Base-by-base conservation (phyloP, 2,797 vertebrate genomes). In the Percopsis omiscomaycus region DNA sequence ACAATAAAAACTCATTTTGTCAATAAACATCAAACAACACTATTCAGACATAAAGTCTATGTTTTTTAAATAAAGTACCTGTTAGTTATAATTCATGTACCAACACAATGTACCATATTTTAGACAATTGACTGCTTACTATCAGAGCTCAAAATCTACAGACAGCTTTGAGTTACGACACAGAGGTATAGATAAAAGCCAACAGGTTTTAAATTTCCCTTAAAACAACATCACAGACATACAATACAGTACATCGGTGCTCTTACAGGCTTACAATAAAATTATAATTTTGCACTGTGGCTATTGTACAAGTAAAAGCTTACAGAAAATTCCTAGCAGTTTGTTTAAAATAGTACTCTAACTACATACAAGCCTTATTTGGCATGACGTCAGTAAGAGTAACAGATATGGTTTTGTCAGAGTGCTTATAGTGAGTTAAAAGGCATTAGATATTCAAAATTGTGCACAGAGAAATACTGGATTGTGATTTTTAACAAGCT, bases 61-160 rank as follows among this genome's bases (percentile, higher is more conserved):
- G 42, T 57, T 49, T 55, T 47, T 54, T 67, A 88, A 89, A 78
- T 66, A 82, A 88, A 81, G 81, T 90, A 91, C 89, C 42, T 61
- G 47, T 79, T 84, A 64, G 59, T 71, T 74, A 66, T 73, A 86
- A 77, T 73, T 59, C 62, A 82, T 70, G 92, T 92, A 92, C 90
- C 90, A 83, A 86, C 79, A 85, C 72, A 79, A 57, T 78, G 92
- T 93, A 93, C 91, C 91, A 79, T 82, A 60, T 80, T 77, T 78
- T 55, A 72, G 29, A 77, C 58, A 67, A 66, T 55, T 59, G 61
- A 74, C 60, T 66, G 59, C 50, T 74, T 75, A 69, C 60, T 74
- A 65, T 16, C 66, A 58, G 45, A 59, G 30, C 30, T 70, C 53
- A 55, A 68, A 79, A 30, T 37, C 65, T 60, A 64, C 55, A 57